Percentiles rank a stretch among this genome's conserved stretches.
Evolutionary conservation across 2,113 vertebrate species (phyloP).

Genomic region (Thamnophis sirtalis): DNA sequence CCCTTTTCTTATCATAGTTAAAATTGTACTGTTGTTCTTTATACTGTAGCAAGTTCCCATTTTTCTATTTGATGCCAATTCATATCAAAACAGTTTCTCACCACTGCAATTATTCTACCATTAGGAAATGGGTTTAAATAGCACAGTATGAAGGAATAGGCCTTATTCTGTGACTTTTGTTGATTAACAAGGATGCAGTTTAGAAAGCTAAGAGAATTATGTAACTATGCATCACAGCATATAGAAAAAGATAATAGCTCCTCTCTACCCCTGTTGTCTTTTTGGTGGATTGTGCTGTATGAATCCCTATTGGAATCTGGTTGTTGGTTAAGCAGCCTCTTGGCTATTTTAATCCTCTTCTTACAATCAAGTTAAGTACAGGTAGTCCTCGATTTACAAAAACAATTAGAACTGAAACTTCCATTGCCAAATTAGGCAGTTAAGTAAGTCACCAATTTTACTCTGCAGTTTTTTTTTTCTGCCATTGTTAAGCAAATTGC

Average conservation of each 20-base stretch:
- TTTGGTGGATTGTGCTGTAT: not conserved
- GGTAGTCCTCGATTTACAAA: no score
- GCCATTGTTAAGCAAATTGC: not conserved
- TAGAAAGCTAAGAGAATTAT: not conserved
- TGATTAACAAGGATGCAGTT: not conserved
- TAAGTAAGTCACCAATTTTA: no score
- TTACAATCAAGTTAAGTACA: not conserved
- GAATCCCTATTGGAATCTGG: not conserved
- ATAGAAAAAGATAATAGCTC: not conserved
- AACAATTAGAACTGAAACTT: no score
- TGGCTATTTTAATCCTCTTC: not conserved
- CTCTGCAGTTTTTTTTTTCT: not conserved
- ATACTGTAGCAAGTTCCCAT: not conserved
- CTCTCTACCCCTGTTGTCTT: not conserved
- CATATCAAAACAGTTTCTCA: not conserved
- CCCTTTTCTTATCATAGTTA: not conserved
- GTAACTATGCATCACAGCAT: not conserved
- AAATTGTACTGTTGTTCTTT: not conserved
- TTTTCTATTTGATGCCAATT: not conserved
- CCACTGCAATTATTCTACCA: not conserved
- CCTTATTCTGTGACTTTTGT: not conserved
- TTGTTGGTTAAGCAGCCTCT: not conserved
- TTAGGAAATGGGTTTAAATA: not conserved
- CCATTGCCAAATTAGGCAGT: no score
- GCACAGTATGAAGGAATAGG: not conserved